Conservation (phyloP, 2,113 vertebrate species). For the Setophaga kirtlandii region DNA sequence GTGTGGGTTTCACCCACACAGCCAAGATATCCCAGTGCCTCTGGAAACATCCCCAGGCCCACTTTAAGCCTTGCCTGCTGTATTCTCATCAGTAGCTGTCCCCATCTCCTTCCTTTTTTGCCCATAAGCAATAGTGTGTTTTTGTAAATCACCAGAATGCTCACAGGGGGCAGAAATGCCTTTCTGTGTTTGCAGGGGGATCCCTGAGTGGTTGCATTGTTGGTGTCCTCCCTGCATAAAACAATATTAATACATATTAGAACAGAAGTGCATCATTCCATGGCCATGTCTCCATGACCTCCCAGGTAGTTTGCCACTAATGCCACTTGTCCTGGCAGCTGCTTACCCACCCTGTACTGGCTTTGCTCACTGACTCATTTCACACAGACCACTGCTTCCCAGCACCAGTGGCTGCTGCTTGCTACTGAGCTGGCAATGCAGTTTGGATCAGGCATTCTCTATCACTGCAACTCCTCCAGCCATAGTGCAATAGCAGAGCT, state of each 20-base stretch:
- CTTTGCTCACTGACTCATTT: neutral
- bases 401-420: neutral
- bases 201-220: neutral
- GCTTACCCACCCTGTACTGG: neutral
- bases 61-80: neutral
- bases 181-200: neutral
- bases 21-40: neutral
- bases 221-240: neutral
- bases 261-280: neutral
- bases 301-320: neutral
- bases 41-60: neutral
- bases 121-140: neutral
- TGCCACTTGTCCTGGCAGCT: neutral
- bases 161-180: neutral
- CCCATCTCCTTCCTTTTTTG: neutral
- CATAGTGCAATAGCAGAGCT: neutral
- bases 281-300: neutral
- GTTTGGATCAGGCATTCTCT: neutral
- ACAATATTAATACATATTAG: neutral
- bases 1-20: neutral
- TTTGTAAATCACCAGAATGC: neutral
- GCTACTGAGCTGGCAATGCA: constrained; percentile 49
- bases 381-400: neutral
- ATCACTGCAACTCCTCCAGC: neutral
- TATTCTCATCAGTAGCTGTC: neutral